Evolutionary conservation across 2,797 vertebrate species (phyloP).

Genomic region (Acanthopagrus latus): DNA sequence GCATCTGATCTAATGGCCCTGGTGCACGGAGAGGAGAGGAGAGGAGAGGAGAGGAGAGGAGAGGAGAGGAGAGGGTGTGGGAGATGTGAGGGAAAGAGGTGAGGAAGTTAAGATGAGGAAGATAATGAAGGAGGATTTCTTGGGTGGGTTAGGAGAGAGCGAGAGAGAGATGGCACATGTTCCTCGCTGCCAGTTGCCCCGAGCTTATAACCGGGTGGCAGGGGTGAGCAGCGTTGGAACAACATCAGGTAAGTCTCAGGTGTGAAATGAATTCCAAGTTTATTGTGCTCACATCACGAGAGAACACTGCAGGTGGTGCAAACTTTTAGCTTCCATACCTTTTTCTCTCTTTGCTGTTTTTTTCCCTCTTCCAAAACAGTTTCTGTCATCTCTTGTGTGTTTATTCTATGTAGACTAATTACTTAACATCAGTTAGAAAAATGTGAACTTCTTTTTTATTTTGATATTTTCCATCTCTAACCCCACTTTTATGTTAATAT

Average conservation of each 20-base stretch:
- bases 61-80: conserved; percentile 1
- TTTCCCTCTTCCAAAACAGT: conserved; percentile 18
- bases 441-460: background rate
- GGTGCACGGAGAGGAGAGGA: background rate
- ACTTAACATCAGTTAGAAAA: background rate
- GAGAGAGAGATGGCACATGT: conserved; percentile 30
- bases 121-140: conserved; percentile 32
- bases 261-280: conserved; percentile 69
- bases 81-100: conserved; percentile 2
- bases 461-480: background rate
- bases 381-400: background rate
- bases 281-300: conserved; percentile 39
- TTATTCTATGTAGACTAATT: background rate
- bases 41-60: conserved; percentile 5
- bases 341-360: conserved; percentile 28
- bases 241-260: conserved; percentile 55
- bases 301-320: conserved; percentile 40
- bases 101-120: conserved; percentile 2
- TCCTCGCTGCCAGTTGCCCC: conserved; percentile 57
- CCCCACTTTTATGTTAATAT: background rate
- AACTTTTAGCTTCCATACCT: conserved; percentile 35
- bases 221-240: conserved; percentile 42
- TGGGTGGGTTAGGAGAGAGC: conserved; percentile 17
- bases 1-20: conserved; percentile 59
- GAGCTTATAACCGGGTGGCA: conserved; percentile 44